Evolutionary conservation across 2,888 invertebrate species (phyloP).

Genomic region (Oxycera nigricornis): DNA sequence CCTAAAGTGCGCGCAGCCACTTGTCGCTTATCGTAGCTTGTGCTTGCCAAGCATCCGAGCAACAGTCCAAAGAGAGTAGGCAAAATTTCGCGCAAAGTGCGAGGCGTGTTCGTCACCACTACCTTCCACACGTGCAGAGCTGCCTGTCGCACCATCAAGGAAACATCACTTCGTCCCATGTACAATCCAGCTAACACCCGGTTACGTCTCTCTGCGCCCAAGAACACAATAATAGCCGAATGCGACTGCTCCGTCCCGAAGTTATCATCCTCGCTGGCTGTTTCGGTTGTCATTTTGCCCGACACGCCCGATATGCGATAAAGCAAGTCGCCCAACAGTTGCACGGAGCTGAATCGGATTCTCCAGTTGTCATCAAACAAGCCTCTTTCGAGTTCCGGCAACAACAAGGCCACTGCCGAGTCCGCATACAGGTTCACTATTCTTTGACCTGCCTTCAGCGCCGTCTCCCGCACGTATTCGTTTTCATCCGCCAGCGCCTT

Average conservation of each 20-base stretch:
- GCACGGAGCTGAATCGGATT: constrained; percentile 93
- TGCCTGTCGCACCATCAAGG: constrained; percentile 95
- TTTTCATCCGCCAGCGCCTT: constrained; percentile 98
- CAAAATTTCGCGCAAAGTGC: constrained; percentile 93
- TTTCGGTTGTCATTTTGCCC: constrained; percentile 99
- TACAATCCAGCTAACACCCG: constrained; percentile 93
- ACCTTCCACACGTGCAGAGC: constrained; percentile 99
- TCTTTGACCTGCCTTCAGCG: constrained; percentile 93
- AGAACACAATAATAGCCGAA: constrained; percentile 83
- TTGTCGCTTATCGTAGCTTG: constrained; percentile 95
- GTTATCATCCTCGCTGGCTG: constrained; percentile 97
- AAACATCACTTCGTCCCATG: constrained; percentile 97
- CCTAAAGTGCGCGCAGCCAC: constrained; percentile 96
- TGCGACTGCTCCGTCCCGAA: constrained; percentile 98
- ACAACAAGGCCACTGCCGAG: constrained; percentile 86
- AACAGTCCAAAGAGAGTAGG: constrained; percentile 91
- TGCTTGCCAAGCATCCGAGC: constrained; percentile 93
- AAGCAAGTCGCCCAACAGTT: constrained; percentile 91
- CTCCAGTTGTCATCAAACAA: constrained; percentile 99
- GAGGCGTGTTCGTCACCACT: constrained; percentile 96
- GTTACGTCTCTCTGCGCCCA: constrained; percentile 90
- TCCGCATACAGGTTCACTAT: constrained; percentile 97
- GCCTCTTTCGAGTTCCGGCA: constrained; percentile 93
- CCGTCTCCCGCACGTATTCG: constrained; percentile 98
- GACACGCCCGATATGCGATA: constrained; percentile 97